Percentiles rank a stretch among this genome's conserved stretches.
Evolutionary conservation across 2,797 vertebrate species (phyloP).

Genomic region (Heliangelus exortis): DNA sequence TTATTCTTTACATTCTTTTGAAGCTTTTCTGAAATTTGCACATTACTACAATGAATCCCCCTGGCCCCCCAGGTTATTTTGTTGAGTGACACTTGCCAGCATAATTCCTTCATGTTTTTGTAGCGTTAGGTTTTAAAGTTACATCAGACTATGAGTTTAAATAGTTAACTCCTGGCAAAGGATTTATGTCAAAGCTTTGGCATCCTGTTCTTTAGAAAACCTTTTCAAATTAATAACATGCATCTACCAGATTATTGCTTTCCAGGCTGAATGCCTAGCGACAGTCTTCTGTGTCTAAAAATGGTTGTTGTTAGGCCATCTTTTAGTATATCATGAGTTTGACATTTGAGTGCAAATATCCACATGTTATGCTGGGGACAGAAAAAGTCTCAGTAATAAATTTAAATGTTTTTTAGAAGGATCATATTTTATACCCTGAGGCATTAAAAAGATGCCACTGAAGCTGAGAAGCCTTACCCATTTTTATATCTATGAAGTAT

Average conservation of each 20-base stretch:
- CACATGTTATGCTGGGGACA: neutral
- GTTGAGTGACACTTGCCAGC: neutral
- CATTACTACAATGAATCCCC: neutral
- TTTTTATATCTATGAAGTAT: neutral
- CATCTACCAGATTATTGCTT: slow-evolving; percentile 40
- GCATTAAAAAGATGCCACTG: neutral
- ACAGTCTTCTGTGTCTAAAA: slow-evolving; percentile 44
- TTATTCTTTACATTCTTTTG: neutral
- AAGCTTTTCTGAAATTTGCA: neutral
- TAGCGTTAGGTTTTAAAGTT: neutral
- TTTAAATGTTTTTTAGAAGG: neutral
- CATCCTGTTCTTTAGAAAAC: slow-evolving; percentile 52
- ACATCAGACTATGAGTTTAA: neutral
- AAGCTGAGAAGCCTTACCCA: neutral
- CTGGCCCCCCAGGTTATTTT: neutral
- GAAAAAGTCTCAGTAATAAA: neutral
- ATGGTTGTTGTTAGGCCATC: slow-evolving; percentile 41
- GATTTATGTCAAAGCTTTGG: slow-evolving; percentile 54
- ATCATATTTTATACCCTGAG: neutral
- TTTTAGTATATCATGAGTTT: slow-evolving; percentile 41
- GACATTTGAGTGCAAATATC: slow-evolving; percentile 32
- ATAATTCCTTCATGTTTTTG: neutral
- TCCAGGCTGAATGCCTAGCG: slow-evolving; percentile 17
- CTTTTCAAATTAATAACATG: slow-evolving; percentile 59
- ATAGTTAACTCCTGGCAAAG: slow-evolving; percentile 35